Conservation (phyloP, 92 coral and sea anemone genomes). For the Porites cylindrica region DNA sequence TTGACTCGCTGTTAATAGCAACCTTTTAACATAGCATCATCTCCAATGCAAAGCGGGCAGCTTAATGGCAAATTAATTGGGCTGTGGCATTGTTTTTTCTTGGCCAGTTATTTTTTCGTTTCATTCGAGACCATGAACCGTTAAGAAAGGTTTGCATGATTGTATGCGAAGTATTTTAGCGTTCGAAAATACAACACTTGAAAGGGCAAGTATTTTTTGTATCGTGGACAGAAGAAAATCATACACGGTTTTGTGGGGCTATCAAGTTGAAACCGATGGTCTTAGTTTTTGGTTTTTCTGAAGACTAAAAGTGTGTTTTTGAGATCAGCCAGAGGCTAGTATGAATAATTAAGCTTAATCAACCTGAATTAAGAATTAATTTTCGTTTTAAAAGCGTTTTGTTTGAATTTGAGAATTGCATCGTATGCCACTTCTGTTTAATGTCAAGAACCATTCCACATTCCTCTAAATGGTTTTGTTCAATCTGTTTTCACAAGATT, state of each 20-base stretch:
- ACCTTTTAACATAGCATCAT: conserved; percentile 97
- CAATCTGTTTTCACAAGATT: conserved; percentile 33
- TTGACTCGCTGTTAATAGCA: conserved; percentile 90
- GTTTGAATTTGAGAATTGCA: background rate
- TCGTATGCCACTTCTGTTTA: background rate
- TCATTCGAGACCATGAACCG: conserved; percentile 45
- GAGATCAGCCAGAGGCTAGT: conserved; percentile 76
- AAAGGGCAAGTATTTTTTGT: conserved; percentile 15
- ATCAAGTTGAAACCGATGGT: conserved; percentile 37
- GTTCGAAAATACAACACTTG: background rate
- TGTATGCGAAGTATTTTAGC: conserved; percentile 25
- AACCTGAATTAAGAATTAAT: conserved; percentile 1
- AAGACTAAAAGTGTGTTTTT: conserved; percentile 65
- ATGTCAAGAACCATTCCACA: conserved; percentile 7
- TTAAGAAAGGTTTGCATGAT: conserved; percentile 38
- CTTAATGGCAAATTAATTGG: conserved; percentile 99
- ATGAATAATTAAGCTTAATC: conserved; percentile 59
- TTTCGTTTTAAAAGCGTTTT: background rate
- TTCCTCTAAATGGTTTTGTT: conserved; percentile 8
- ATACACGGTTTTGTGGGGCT: conserved; percentile 1
- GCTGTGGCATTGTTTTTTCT: conserved; percentile 87
- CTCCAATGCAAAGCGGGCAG: conserved; percentile 80
- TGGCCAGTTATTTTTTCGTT: conserved; percentile 74
- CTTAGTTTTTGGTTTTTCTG: conserved; percentile 48
- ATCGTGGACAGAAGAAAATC: conserved; percentile 27